Evolutionary conservation across 2,888 invertebrate species (phyloP).

Genomic region (Vandiemenella viatica): DNA sequence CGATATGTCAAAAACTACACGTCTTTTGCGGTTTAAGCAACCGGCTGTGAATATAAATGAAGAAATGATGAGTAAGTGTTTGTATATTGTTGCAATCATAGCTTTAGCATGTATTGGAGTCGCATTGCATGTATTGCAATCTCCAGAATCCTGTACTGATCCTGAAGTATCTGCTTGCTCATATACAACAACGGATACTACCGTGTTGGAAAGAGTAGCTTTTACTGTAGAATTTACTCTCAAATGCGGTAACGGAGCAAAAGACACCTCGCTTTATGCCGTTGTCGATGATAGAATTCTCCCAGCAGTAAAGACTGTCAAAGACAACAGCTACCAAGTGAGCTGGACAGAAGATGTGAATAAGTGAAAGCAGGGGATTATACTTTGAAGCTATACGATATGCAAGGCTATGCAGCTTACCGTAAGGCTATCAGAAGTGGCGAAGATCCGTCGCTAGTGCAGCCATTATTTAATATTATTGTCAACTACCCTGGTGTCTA

Average conservation of each 20-base stretch:
- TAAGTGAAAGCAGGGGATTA: conserved; percentile 66
- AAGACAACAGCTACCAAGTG: conserved; percentile 71
- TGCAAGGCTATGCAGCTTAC: conserved; percentile 78
- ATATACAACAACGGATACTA: conserved; percentile 86
- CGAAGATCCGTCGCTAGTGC: conserved; percentile 48
- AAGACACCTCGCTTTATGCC: conserved; percentile 67
- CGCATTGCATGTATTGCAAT: conserved; percentile 4
- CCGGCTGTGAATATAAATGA: no score
- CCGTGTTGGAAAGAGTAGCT: conserved; percentile 76
- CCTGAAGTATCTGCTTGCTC: conserved; percentile 53
- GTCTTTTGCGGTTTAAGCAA: no score
- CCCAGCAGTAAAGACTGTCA: conserved; percentile 62
- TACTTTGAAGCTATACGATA: conserved; percentile 69
- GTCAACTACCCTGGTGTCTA: conserved; percentile 67
- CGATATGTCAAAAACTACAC: no score
- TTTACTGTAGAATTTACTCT: conserved; percentile 82
- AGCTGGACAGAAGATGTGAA: conserved; percentile 87
- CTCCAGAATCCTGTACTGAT: conserved; percentile 19
- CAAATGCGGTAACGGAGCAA: conserved; percentile 54
- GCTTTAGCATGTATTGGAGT: no score
- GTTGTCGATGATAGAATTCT: conserved; percentile 75
- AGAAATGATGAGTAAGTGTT: no score
- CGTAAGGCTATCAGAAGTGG: conserved; percentile 66
- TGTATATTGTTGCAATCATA: no score
- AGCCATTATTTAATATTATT: conserved; percentile 53